phyloP scores from a whole-genome alignment of 2,797 vertebrate genomes.

The Borostomias antarcticus region DNA sequence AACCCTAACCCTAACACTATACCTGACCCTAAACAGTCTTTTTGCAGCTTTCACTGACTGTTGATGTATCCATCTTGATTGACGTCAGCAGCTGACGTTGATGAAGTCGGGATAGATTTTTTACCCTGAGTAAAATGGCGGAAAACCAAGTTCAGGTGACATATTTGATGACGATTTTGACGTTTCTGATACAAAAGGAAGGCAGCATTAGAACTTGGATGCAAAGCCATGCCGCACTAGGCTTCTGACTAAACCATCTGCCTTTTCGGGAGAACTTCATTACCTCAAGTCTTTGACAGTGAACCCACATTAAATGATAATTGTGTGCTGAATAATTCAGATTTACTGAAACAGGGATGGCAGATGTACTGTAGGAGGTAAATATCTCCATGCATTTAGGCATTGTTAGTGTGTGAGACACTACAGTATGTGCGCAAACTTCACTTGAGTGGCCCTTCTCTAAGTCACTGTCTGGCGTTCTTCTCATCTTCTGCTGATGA shows the following conservation, averaged over 20 bases:
- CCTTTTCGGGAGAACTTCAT: not conserved
- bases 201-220: too few species aligned
- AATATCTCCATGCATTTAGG: not conserved
- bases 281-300: not conserved
- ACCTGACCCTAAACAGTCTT: too few species aligned
- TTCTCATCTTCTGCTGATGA: too few species aligned
- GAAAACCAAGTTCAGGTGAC: too few species aligned
- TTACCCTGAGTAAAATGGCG: too few species aligned
- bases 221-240: not conserved
- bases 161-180: too few species aligned
- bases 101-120: too few species aligned
- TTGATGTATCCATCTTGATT: too few species aligned
- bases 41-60: too few species aligned
- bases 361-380: not conserved
- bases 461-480: constrained; percentile 15
- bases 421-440: not conserved
- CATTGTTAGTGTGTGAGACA: not conserved
- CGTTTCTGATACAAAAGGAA: too few species aligned
- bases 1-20: too few species aligned
- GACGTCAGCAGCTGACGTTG: too few species aligned
- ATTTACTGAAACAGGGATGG: not conserved
- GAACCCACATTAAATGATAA: not conserved
- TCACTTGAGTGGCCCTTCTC: constrained; percentile 7
- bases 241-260: not conserved
- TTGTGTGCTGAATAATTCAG: not conserved